Base-by-base conservation (phyloP, 2,888 invertebrate genomes). In the Melanostoma mellinum region DNA sequence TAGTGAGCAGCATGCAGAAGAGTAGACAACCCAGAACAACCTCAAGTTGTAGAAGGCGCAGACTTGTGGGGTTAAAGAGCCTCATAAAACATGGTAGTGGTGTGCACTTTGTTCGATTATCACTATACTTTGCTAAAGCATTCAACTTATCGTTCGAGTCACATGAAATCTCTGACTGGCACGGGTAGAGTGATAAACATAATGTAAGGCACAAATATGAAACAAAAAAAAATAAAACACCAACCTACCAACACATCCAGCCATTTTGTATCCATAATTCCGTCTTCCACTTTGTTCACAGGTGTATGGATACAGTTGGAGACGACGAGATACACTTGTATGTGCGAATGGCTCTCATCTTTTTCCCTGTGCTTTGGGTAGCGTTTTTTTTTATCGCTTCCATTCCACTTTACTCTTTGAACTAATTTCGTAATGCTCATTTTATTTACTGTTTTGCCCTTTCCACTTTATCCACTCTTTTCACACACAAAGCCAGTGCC, bases 361-460 rank as follows among this genome's bases (percentile, higher is more conserved):
- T 60, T 53, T 48, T 46, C 10, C 33, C 6, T 44, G 38, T 20
- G 55, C 20, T 68, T 35, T 65, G 65, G 67, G 67, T 67, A 53
- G 52, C 67, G 53, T 44, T 48, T 74, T 79, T 78, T 50, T 71
- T 58, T 74, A 78, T 69, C 79, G 71, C 69, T 78, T 84, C 65
- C 73, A 73, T 71, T 75, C 65, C 65, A 73, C 74, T 79, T 67
- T 75, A 67, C 79, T 79, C 79, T 84, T 84, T 84, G 79, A 65
- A 84, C 79, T 75, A 79, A 79, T 84, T 84, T 79, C 84, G 79
- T 79, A 84, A 79, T 84, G 79, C 53, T 82, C 78, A 73, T 75
- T 79, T 84, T 84, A 84, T 84, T 79, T 75, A 84, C 84, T 71
- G 81, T 76, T 76, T 67, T 76, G 55, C 67, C 55, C 63, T 69